These are phyloP conservation scores for Theristicus caerulescens DNA, from an alignment of 2,113 vertebrate species.

Conservation along the genomic window DNA sequence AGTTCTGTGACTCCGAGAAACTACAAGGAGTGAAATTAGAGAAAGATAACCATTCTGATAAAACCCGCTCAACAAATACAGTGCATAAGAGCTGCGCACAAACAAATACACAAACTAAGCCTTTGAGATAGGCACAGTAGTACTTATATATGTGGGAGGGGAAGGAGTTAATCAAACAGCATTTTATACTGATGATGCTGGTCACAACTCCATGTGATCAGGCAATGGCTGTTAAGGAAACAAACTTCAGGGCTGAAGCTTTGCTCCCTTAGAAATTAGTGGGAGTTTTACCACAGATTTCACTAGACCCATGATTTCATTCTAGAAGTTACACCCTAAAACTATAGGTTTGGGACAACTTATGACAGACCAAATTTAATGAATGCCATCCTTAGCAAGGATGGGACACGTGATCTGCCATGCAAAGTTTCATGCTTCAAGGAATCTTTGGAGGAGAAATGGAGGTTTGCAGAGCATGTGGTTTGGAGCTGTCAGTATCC, in stretches of 20 bases:
- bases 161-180: not conserved
- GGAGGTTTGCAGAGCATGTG: not conserved
- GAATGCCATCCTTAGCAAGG: not conserved
- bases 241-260: not conserved
- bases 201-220: not conserved
- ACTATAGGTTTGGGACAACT: not conserved
- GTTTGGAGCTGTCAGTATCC: not conserved
- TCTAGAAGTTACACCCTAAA: not conserved
- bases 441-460: not conserved
- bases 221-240: not conserved
- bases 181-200: not conserved
- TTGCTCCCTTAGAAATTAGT: not conserved
- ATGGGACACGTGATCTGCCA: not conserved
- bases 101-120: not conserved
- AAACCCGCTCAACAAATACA: not conserved
- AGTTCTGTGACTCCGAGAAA: conserved; percentile 92
- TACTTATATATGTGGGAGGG: accelerated
- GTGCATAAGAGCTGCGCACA: not conserved
- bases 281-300: not conserved
- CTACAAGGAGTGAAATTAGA: conserved; percentile 70
- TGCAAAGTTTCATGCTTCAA: not conserved
- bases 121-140: not conserved
- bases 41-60: not conserved
- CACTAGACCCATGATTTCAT: not conserved
- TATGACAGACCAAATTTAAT: not conserved